phyloP scores from a whole-genome alignment of 2,113 vertebrate species.

The Gulo gulo region DNA sequence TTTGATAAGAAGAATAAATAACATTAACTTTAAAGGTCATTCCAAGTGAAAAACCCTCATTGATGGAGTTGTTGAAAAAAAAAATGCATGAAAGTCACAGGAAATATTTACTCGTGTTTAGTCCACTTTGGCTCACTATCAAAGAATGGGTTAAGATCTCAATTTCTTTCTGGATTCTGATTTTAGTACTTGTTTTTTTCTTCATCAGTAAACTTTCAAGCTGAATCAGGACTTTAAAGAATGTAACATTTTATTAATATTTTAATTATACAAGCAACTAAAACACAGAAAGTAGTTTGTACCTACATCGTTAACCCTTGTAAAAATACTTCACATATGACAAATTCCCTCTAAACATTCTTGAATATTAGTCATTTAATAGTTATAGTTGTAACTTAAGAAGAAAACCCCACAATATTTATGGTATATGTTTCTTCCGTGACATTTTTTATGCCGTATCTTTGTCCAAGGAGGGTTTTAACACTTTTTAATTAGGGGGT shows the following conservation, averaged over 20 bases:
- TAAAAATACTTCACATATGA: slow-evolving; percentile 3
- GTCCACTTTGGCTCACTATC: not conserved
- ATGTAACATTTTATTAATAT: not conserved
- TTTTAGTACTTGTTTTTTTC: not conserved
- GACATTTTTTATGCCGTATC: not conserved
- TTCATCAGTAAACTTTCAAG: not conserved
- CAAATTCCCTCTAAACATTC: not conserved
- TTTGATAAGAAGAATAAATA: slow-evolving; percentile 28
- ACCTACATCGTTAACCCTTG: not conserved
- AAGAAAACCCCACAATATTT: not conserved
- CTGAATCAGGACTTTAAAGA: slow-evolving; percentile 25
- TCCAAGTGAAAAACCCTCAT: not conserved
- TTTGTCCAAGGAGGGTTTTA: not conserved
- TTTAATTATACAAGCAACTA: slow-evolving; percentile 4
- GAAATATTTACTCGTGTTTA: slow-evolving; percentile 10
- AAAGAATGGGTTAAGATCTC: not conserved
- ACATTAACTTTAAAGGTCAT: not conserved
- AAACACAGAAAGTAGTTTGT: not conserved
- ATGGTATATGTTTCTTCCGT: not conserved
- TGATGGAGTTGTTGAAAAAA: not conserved
- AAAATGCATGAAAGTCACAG: not conserved
- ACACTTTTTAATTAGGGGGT: slow-evolving; percentile 1
- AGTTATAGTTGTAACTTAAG: slow-evolving; percentile 6
- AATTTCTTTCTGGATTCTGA: not conserved
- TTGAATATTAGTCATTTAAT: slow-evolving; percentile 10